These are phyloP conservation scores for Sebastes dallii DNA, from an alignment of 2,797 vertebrate species.

Conservation along the genomic window DNA sequence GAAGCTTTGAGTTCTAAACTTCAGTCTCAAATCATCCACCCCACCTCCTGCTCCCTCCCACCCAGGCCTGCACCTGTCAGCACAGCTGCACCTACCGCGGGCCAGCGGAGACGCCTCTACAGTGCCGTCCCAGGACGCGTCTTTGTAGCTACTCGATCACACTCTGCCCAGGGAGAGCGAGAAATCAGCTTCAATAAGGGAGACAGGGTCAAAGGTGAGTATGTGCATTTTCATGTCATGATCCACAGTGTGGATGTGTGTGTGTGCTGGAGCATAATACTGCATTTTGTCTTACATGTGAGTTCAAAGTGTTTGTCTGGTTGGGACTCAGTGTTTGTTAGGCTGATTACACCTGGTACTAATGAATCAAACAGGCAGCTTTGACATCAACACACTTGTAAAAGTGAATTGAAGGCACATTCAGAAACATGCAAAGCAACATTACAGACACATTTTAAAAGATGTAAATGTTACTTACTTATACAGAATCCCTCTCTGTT, in stretches of 20 bases:
- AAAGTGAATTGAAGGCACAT: not conserved
- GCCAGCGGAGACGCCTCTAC: constrained; percentile 88
- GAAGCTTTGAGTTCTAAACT: not conserved
- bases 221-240: not conserved
- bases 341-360: not conserved
- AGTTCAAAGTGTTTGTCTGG: constrained; percentile 19
- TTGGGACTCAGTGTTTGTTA: constrained; percentile 1
- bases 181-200: constrained; percentile 93
- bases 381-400: not conserved
- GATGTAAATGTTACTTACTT: not conserved
- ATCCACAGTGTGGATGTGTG: constrained; percentile 9
- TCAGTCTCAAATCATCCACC: not conserved
- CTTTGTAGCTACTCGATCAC: constrained; percentile 89
- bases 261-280: not conserved
- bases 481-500: constrained; percentile 1
- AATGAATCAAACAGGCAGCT: not conserved
- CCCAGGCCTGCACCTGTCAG: constrained; percentile 64
- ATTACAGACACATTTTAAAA: not conserved
- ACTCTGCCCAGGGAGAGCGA: constrained; percentile 90
- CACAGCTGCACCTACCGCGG: constrained; percentile 57
- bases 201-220: constrained; percentile 93
- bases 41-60: not conserved
- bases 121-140: constrained; percentile 91
- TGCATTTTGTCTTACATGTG: constrained; percentile 29
- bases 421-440: not conserved